phyloP scores from a whole-genome alignment of 2,797 vertebrate species.

The Acanthis flammea region DNA sequence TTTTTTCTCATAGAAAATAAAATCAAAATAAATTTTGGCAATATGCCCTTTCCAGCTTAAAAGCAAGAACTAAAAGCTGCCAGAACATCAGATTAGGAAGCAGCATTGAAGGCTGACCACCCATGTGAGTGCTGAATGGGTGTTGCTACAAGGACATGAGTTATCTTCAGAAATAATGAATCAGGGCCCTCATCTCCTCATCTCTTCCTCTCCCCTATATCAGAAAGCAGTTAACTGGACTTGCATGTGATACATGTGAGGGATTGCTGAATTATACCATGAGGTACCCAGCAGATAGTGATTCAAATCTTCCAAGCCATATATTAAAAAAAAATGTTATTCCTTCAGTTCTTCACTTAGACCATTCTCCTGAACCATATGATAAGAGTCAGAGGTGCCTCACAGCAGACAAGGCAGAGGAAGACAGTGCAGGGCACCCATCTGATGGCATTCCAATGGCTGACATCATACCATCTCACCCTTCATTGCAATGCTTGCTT shows the following conservation, averaged over 20 bases:
- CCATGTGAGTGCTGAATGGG: not conserved
- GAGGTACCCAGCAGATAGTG: fast-evolving
- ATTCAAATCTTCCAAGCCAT: not conserved
- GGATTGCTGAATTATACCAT: not conserved
- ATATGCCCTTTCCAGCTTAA: not conserved
- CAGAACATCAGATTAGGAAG: not conserved
- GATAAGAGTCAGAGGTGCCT: conserved; percentile 72
- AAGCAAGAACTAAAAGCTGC: not conserved
- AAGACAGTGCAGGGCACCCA: not conserved
- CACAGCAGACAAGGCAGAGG: not conserved
- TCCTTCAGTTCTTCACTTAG: conserved; percentile 82
- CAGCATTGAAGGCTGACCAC: not conserved
- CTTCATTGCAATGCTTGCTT: not conserved
- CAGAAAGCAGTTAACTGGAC: not conserved
- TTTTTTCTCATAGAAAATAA: not conserved
- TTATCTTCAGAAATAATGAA: not conserved
- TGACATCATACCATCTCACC: conserved; percentile 36
- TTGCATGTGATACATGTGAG: not conserved
- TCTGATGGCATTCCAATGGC: conserved; percentile 61
- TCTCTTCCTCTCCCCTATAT: not conserved
- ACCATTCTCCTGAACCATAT: conserved; percentile 77
- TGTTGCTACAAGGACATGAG: not conserved
- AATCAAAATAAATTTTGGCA: not conserved
- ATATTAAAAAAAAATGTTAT: not conserved
- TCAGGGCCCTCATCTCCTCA: not conserved